Base-by-base conservation (phyloP, 2,797 vertebrate species). In the Propithecus perrieri region DNA sequence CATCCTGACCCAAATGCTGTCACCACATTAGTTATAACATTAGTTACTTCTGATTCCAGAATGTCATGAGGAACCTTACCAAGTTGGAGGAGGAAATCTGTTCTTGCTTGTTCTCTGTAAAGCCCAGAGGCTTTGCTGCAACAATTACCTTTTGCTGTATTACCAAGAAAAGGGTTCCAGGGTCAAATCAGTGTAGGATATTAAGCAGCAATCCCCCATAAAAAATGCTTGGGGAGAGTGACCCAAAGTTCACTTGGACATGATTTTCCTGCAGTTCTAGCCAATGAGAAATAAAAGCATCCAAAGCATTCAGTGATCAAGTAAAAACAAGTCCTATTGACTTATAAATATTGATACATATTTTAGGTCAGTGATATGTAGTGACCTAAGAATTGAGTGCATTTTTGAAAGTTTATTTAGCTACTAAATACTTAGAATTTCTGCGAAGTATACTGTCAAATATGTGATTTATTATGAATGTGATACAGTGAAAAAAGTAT, bases 51-150 rank as follows among this genome's bases (percentile, higher is more conserved):
- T 28, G 65, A 67, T 91, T 43, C 26, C 79, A 65, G 46, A 69
- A 48, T 69, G 63, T 83, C 71, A 35, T 41, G 10, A 88, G 41
- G 38, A 88, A 17, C n/a, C 79, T 85, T 72, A 85, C 28, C n/a
- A 89, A 57, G 33, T 35, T 89, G 38, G 33, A 88, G 87, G 57
- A 94, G 35, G 67, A 91, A 93, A 81, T 35, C 26, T 78, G 11
- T 89, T 90, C 55, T 74, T 89, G 12, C 48, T 90, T 94, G 50
- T 81, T 92, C 48, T 87, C 7, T 53, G 43, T 85, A 69, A 93
- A 76, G 26, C 18, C 15, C 48, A 78, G 65, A 92, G 46, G 35
- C 63, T 81, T 91, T 83, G 2, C 33, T 92, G 20, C 30, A 30
- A 65, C 48, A 78, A 1, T 81, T 18, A 41, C 57, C 6, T 67